phyloP scores from a whole-genome alignment of 2,797 vertebrate species.

The Odontamblyopus rebecca region DNA sequence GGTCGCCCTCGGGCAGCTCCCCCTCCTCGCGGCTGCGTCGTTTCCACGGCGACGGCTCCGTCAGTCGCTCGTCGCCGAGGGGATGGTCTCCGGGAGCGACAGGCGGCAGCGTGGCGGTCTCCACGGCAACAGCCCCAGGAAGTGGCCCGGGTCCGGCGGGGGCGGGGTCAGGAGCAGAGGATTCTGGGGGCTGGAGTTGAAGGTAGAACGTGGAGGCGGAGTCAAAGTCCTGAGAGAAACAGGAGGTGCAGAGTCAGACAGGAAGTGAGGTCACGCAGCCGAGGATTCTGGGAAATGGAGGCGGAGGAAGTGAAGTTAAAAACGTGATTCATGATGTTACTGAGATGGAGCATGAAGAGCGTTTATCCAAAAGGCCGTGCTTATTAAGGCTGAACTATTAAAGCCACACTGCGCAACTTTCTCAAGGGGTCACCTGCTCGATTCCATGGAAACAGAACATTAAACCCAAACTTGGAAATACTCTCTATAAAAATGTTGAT shows the following conservation, averaged over 20 bases:
- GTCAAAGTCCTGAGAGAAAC: constrained; percentile 77
- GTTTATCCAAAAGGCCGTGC: background rate
- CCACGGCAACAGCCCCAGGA: constrained; percentile 85
- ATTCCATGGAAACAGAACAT: too few species aligned
- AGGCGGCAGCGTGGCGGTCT: constrained; percentile 86
- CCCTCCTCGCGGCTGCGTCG: constrained; percentile 45
- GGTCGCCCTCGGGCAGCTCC: constrained; percentile 75
- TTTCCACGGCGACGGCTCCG: constrained; percentile 53
- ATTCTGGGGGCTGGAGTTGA: constrained; percentile 61
- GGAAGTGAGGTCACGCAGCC: constrained; percentile 23
- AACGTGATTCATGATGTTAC: background rate
- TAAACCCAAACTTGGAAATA: too few species aligned
- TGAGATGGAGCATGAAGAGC: background rate
- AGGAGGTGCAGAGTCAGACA: constrained; percentile 21
- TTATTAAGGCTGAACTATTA: too few species aligned
- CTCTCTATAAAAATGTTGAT: too few species aligned
- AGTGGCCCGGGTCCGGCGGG: constrained; percentile 81
- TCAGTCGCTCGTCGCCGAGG: constrained; percentile 85
- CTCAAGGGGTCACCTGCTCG: too few species aligned
- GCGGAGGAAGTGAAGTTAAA: background rate
- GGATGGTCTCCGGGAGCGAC: constrained; percentile 87
- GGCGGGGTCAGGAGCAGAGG: constrained; percentile 58
- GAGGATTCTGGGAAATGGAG: background rate
- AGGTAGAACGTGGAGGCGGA: constrained; percentile 64
- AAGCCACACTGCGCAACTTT: too few species aligned